Evolutionary conservation across 2,888 invertebrate genomes (phyloP).

Genomic region (Malthinus seriepunctatus): DNA sequence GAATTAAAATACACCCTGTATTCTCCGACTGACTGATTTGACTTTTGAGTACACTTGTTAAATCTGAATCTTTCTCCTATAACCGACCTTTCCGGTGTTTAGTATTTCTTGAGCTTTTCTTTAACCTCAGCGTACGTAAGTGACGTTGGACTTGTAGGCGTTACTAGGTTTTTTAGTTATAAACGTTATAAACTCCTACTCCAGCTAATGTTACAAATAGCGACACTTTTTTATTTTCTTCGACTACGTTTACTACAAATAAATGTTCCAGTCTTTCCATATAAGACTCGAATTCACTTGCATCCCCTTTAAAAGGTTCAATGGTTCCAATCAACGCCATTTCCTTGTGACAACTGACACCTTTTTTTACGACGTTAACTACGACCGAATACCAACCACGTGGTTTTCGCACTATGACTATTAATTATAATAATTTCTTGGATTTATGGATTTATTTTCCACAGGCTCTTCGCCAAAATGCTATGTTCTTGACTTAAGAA

Average conservation of each 20-base stretch:
- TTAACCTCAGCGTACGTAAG: slow-evolving; percentile 12
- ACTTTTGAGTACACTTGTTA: slow-evolving; percentile 6
- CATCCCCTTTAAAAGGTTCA: not conserved
- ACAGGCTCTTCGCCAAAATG: too few relatives aligned
- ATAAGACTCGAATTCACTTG: not conserved
- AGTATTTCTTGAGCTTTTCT: slow-evolving; percentile 18
- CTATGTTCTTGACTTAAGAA: too few relatives aligned
- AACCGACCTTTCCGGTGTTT: slow-evolving; percentile 10
- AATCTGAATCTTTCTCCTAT: slow-evolving; percentile 16
- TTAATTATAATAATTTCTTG: too few relatives aligned
- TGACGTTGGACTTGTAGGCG: slow-evolving; percentile 9
- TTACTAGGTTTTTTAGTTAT: slow-evolving; percentile 16
- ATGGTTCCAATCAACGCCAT: not conserved
- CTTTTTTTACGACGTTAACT: too few relatives aligned
- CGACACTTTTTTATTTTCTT: slow-evolving; percentile 13
- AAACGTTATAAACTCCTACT: slow-evolving; percentile 10
- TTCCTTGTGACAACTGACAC: too few relatives aligned
- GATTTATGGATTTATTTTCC: too few relatives aligned
- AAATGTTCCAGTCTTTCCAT: slow-evolving; percentile 18
- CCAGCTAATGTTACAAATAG: slow-evolving; percentile 16
- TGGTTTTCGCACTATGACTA: too few relatives aligned
- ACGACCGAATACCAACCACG: too few relatives aligned
- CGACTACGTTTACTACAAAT: slow-evolving; percentile 14
- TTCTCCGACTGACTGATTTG: slow-evolving; percentile 8
- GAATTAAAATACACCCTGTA: too few relatives aligned